A percentile compares a stretch with the other conserved stretches of the same genome.
phyloP scores from a whole-genome alignment of 1,140 invertebrate genomes.

The Linepithema humile region DNA sequence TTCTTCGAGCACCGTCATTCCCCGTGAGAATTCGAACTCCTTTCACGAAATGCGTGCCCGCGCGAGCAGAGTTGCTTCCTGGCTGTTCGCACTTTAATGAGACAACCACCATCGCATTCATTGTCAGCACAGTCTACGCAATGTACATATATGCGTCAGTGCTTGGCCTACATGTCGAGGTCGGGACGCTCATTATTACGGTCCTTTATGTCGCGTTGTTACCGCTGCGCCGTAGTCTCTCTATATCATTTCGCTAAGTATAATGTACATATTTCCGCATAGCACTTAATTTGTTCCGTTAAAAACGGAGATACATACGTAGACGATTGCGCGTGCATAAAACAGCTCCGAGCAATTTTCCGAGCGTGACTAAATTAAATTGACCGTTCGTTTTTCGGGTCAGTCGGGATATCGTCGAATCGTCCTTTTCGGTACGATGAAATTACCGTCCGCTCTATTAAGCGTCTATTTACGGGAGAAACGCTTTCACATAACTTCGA shows the following conservation, averaged over 20 bases:
- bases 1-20: not conserved
- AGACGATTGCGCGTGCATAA: not conserved
- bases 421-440: not conserved
- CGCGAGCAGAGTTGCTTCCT: constrained; percentile 26
- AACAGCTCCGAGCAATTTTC: not conserved
- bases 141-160: constrained; percentile 71
- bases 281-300: constrained; percentile 61
- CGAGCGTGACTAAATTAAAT: constrained; percentile 15
- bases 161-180: constrained; percentile 81
- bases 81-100: constrained; percentile 69
- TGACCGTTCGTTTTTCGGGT: not conserved
- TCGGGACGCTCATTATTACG: constrained; percentile 78
- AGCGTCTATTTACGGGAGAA: constrained; percentile 22
- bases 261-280: constrained; percentile 72
- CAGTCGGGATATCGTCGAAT: not conserved
- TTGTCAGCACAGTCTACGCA: constrained; percentile 64
- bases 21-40: constrained; percentile 16
- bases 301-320: not conserved
- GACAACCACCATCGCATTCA: constrained; percentile 8
- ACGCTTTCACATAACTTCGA: constrained; percentile 27
- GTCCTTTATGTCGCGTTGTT: constrained; percentile 74
- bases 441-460: constrained; percentile 38
- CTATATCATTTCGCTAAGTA: constrained; percentile 72
- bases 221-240: constrained; percentile 49
- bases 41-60: constrained; percentile 31